A percentile compares a stretch with the other conserved stretches of the same genome.
These are phyloP conservation scores for Dicranocentrus wangi DNA, from an alignment of 2,888 invertebrate genomes.

Conservation along the genomic window DNA sequence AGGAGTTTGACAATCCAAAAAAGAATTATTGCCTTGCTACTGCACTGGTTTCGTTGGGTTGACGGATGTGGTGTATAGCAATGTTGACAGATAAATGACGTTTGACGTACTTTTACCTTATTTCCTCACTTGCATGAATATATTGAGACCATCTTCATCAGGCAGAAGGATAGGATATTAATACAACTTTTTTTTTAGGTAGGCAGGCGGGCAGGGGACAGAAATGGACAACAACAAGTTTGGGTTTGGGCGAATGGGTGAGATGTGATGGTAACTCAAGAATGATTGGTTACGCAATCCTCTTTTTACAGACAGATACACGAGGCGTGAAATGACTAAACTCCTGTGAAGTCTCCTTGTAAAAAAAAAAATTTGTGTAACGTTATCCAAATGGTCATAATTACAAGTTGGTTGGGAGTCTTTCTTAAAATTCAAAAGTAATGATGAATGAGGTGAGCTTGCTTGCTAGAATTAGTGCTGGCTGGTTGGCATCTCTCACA, in stretches of 20 bases:
- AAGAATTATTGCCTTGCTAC: slow-evolving; percentile 13
- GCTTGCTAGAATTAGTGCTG: not conserved
- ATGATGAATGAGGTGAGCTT: not conserved
- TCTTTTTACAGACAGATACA: slow-evolving; percentile 37
- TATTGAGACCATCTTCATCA: slow-evolving; percentile 10
- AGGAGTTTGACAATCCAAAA: slow-evolving; percentile 28
- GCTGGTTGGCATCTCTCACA: no score
- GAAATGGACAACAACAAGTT: no score
- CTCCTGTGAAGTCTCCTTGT: not conserved
- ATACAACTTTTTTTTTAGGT: no score
- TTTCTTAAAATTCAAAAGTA: not conserved
- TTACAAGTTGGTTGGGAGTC: not conserved
- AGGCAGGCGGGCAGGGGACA: no score
- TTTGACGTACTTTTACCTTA: slow-evolving; percentile 47
- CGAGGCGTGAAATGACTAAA: slow-evolving; percentile 30
- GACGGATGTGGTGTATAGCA: slow-evolving; percentile 44
- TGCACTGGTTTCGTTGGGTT: slow-evolving; percentile 41
- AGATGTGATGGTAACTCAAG: slow-evolving; percentile 31
- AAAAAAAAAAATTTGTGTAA: not conserved
- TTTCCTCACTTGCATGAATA: slow-evolving; percentile 9
- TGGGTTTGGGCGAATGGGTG: not conserved
- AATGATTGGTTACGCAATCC: slow-evolving; percentile 43
- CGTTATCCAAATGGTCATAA: not conserved
- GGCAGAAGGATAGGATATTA: no score
- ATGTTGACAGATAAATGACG: slow-evolving; percentile 56